Percentiles rank a stretch among this genome's conserved stretches.
Evolutionary conservation across 2,888 invertebrate genomes (phyloP).

Genomic region (Tenthredo livida): DNA sequence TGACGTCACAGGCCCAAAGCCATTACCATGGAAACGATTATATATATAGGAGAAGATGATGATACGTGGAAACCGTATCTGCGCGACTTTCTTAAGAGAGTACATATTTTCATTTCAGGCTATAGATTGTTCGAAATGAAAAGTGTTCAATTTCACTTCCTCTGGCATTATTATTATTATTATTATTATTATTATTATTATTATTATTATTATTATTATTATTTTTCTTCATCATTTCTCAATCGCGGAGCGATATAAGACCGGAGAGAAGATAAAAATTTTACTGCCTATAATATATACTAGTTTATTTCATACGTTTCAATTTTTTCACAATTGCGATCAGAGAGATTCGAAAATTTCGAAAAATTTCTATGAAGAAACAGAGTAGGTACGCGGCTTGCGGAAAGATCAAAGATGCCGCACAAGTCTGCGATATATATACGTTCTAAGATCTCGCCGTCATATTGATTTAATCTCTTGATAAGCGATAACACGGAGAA

Average conservation of each 20-base stretch:
- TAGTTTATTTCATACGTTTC: too few species aligned
- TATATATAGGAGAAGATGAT: not conserved
- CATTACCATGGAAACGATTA: constrained; percentile 27
- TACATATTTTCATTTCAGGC: not conserved
- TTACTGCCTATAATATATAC: too few species aligned
- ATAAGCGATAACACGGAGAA: constrained; percentile 6
- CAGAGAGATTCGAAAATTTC: not conserved
- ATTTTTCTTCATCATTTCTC: too few species aligned
- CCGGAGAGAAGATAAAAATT: not conserved
- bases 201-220: too few species aligned
- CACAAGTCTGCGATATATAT: not conserved
- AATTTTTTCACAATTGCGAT: not conserved
- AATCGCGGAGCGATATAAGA: not conserved
- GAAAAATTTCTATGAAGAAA: not conserved
- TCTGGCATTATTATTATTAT: not conserved
- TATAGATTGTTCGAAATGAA: not conserved
- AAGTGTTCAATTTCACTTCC: not conserved
- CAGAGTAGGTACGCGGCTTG: not conserved
- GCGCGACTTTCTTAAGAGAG: not conserved
- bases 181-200: not conserved
- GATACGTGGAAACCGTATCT: not conserved
- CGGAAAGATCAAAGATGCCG: constrained; percentile 5
- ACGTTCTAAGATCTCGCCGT: not conserved
- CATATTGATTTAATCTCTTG: not conserved
- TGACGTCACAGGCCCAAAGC: constrained; percentile 28